Evolutionary conservation across 2,888 invertebrate genomes (phyloP), one percentile per base, ranked within the genome.

Genomic region (Drosophila kuntzei): DNA sequence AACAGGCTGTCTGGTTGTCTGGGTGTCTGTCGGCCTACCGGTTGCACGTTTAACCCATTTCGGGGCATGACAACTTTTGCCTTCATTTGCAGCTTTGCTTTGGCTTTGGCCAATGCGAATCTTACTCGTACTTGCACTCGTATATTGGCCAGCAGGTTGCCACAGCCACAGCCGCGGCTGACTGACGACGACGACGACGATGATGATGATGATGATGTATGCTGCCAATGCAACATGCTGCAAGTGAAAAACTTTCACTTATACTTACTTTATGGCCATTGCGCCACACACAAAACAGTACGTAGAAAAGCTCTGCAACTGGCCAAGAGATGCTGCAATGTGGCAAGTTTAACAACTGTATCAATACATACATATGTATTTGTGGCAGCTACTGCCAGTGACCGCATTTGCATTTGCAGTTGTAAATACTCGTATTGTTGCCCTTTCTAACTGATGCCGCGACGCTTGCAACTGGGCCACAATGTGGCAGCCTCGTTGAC

Each of bases 231-330:
- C 72, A 76, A 59, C 65, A 49, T 47, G 79, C 64, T 83, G 72
- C 84, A 88, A 87, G 89, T 88, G 89, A 83, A 80, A 87, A 88
- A 87, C 89, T 87, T 87, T 87, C 89, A 89, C 87, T 87, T 87
- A 59, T 49, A 51, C 58, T 59, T 59, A 9, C 20, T 55, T 54
- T 70, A 72, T 76, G 66, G 65, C n/a, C 65, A 76, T 86, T 86
- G 86, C 86, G 80, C 70, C 86, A 82, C 83, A 77, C 49, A 74
- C 7, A 47, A 71, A 44, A 59, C 14, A 6, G 32, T 5, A n/a
- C n/a, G n/a, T n/a, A n/a, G n/a, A n/a, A 43, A 29, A 44, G 18
- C n/a, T 14, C 22, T 12, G 25, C 27, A 29, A 20, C 39, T 37
- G 16, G 32, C 20, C 27, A 32, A 14, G 43, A 62, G 76, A 64